Percentiles rank a stretch among this genome's conserved stretches.
These are phyloP conservation scores for Calyptommatus sinebrachiatus DNA, from an alignment of 2,113 vertebrate genomes.

Conservation along the genomic window DNA sequence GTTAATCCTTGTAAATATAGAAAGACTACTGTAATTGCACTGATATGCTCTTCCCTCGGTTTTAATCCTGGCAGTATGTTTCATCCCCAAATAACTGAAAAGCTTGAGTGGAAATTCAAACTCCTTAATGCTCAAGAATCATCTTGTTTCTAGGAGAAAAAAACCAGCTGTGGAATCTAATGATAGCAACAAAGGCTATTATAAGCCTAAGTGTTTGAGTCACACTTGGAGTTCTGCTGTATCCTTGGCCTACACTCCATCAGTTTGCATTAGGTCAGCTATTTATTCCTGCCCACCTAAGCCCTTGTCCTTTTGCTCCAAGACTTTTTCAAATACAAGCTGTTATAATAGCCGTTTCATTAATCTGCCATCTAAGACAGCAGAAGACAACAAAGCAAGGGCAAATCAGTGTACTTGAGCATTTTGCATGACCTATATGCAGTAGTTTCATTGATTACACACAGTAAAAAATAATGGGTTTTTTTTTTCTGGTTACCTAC, in stretches of 20 bases:
- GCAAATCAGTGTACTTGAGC: accelerated
- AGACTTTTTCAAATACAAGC: neutral
- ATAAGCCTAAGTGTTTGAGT: neutral
- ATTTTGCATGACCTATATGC: accelerated
- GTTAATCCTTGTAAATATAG: too few relatives aligned
- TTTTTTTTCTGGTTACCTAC: too few relatives aligned
- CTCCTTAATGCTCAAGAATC: neutral
- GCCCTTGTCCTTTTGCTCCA: neutral
- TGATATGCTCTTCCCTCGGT: neutral
- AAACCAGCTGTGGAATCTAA: neutral
- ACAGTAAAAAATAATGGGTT: accelerated
- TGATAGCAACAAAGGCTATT: neutral
- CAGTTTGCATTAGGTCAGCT: neutral
- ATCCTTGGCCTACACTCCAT: neutral
- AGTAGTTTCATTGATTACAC: neutral
- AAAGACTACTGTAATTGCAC: too few relatives aligned
- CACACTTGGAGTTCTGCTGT: neutral
- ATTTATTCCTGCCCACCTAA: neutral
- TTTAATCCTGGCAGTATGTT: neutral
- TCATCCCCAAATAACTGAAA: neutral
- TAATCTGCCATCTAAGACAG: accelerated
- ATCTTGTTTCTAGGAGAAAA: neutral
- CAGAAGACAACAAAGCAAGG: accelerated
- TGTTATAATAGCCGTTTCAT: neutral
- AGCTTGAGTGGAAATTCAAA: neutral